Conservation (phyloP, 2,888 invertebrate species). For the Craniophora ligustri region DNA sequence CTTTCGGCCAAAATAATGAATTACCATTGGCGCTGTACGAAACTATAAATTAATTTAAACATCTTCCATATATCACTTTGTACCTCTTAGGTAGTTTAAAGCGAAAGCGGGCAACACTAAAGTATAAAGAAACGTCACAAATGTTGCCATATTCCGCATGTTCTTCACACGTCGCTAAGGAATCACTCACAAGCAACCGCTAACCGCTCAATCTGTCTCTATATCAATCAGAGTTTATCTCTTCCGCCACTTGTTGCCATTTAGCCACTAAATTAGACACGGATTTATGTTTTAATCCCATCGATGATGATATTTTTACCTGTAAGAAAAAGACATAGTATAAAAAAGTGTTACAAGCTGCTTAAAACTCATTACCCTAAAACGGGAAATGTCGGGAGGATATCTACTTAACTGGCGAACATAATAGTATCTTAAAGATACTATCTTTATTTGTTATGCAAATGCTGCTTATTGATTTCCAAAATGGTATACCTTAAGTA, state of each 20-base stretch:
- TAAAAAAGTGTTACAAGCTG: too few relatives aligned
- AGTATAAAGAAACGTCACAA: constrained; percentile 14
- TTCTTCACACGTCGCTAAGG: not conserved
- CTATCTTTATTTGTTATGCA: too few relatives aligned
- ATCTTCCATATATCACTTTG: not conserved
- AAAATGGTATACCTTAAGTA: too few relatives aligned
- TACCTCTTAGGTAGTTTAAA: too few relatives aligned
- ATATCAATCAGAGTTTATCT: constrained; percentile 76
- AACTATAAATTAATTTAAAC: too few relatives aligned
- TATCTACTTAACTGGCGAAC: too few relatives aligned
- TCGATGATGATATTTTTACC: constrained; percentile 81
- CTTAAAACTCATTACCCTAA: too few relatives aligned
- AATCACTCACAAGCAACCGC: constrained; percentile 6
- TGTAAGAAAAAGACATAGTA: constrained; percentile 55
- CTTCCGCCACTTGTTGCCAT: constrained; percentile 90
- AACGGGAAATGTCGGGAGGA: too few relatives aligned
- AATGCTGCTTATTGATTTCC: too few relatives aligned
- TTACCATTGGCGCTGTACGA: too few relatives aligned
- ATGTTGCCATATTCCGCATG: not conserved
- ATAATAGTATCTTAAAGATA: too few relatives aligned
- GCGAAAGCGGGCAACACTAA: not conserved
- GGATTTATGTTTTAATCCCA: constrained; percentile 89
- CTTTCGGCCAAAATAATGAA: too few relatives aligned
- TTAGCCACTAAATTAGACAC: constrained; percentile 90
- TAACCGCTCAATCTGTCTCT: constrained; percentile 4